These are phyloP conservation scores for Catharus fuscescens DNA, from an alignment of 2,113 vertebrate genomes.

Conservation along the genomic window DNA sequence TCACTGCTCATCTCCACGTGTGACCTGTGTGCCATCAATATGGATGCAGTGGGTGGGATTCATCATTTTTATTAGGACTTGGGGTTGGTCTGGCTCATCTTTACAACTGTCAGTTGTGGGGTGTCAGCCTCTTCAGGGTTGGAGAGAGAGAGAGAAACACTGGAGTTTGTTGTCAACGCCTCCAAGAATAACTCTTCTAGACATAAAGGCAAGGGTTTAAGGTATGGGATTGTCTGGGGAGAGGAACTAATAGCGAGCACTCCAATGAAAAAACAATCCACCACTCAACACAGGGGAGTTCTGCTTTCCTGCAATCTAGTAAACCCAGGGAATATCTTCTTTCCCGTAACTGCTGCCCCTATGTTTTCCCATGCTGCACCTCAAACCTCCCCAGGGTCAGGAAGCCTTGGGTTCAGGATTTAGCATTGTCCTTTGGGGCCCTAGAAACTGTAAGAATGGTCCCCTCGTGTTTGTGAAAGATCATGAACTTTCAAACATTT, in stretches of 20 bases:
- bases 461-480: neutral
- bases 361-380: neutral
- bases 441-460: neutral
- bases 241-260: neutral
- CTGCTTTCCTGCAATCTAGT: neutral
- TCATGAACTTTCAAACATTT: neutral
- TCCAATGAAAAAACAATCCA: neutral
- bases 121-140: neutral
- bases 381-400: neutral
- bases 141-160: neutral
- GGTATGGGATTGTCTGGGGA: accelerated
- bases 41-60: neutral
- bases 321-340: neutral
- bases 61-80: neutral
- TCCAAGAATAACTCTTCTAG: conserved; percentile 1
- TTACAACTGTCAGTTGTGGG: neutral
- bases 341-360: neutral
- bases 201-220: neutral
- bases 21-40: neutral
- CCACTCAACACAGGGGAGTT: neutral
- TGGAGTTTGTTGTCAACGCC: neutral
- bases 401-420: neutral
- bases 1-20: accelerated
- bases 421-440: neutral
- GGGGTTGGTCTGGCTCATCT: neutral